Conservation (phyloP, 2,113 vertebrate species). For the Heloderma charlesbogerti region DNA sequence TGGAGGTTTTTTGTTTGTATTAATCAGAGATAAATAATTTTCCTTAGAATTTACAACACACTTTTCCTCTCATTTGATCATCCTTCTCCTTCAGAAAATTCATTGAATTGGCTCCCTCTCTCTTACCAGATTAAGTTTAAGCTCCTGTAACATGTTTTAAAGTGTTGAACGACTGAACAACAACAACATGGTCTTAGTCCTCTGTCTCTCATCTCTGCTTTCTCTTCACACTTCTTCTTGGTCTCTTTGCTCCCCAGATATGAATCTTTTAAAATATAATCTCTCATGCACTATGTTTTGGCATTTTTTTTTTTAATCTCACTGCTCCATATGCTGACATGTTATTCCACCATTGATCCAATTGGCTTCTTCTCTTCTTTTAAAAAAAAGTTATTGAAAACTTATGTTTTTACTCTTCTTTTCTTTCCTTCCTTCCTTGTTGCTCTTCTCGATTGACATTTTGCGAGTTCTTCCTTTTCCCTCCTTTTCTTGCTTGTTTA, state of each 20-base stretch:
- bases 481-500: background rate
- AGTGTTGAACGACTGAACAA: no score
- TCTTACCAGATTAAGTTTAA: conserved; percentile 3
- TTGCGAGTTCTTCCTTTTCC: no score
- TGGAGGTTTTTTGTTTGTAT: no score
- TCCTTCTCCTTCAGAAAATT: background rate
- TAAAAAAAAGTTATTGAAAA: background rate
- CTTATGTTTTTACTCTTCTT: background rate
- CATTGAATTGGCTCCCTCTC: background rate
- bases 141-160: background rate
- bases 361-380: background rate
- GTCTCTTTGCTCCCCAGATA: background rate
- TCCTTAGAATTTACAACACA: background rate
- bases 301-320: background rate
- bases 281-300: background rate
- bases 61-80: background rate
- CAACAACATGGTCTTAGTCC: background rate
- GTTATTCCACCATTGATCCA: background rate
- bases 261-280: background rate
- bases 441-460: background rate
- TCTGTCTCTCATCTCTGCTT: background rate
- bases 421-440: no score
- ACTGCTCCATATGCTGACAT: background rate
- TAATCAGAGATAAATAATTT: no score
- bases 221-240: background rate